Base-by-base conservation (phyloP, 2,888 invertebrate species). In the Orgyia antiqua region DNA sequence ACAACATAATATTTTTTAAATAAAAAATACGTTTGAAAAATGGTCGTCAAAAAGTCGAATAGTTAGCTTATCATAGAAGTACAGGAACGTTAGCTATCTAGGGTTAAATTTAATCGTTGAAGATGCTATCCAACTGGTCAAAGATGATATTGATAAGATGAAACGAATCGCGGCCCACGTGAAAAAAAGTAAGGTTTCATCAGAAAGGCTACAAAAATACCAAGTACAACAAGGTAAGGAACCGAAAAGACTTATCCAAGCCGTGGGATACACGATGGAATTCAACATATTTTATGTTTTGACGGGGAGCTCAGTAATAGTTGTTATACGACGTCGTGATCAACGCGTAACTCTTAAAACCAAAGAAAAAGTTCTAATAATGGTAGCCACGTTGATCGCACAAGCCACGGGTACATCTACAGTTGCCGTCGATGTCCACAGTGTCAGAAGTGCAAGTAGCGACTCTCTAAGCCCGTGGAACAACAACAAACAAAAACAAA, bases 41-140 rank as follows among this genome's bases (percentile, higher is more conserved):
- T n/a, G n/a, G n/a, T n/a, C n/a, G n/a, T n/a, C n/a, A n/a, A n/a
- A n/a, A n/a, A n/a, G n/a, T n/a, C n/a, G n/a, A n/a, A n/a, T n/a
- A n/a, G n/a, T n/a, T n/a, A n/a, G n/a, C n/a, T n/a, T n/a, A n/a
- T n/a, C n/a, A n/a, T n/a, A n/a, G n/a, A n/a, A n/a, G n/a, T n/a
- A n/a, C n/a, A n/a, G n/a, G n/a, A n/a, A n/a, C n/a, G n/a, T n/a
- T n/a, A n/a, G n/a, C n/a, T n/a, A n/a, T n/a, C n/a, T n/a, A n/a
- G n/a, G n/a, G n/a, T n/a, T n/a, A n/a, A 52, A 54, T 30, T 15
- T 50, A 17, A 32, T 47, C 4, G 50, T 50, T 0, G 31, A 42
- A 24, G 11, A 45, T 19, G 44, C 44, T 0, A 17, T 48, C 5
- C 18, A 11, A 2, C 10, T 8, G 6, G 8, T 8, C 4, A 23